These are phyloP conservation scores for Tinamus guttatus DNA, from an alignment of 2,113 vertebrate species.

Conservation along the genomic window DNA sequence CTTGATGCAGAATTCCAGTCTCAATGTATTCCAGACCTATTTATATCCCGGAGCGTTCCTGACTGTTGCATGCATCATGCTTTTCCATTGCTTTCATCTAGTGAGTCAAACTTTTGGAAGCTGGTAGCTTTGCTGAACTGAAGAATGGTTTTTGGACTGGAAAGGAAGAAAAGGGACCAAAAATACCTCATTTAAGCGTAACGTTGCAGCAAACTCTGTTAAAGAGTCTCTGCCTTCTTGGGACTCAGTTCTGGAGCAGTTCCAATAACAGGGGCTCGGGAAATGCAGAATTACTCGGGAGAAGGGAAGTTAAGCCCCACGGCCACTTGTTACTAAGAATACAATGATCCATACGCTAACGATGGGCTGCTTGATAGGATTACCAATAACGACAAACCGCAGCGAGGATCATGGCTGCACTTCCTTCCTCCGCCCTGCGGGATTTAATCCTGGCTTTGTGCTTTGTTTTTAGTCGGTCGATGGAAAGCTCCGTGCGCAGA, in stretches of 20 bases:
- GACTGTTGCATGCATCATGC: background rate
- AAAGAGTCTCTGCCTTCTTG: background rate
- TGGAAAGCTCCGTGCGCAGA: background rate
- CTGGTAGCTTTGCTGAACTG: background rate
- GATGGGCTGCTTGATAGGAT: conserved; percentile 62
- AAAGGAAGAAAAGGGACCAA: background rate
- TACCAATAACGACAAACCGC: conserved; percentile 33
- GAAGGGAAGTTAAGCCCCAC: background rate
- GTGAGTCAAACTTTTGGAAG: background rate
- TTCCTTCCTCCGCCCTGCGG: conserved; percentile 12
- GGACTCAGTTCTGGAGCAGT: background rate
- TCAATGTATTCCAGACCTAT: rapidly evolving
- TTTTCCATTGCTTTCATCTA: background rate
- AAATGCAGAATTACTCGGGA: background rate
- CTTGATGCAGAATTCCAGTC: background rate
- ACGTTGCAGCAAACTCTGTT: background rate
- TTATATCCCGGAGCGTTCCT: background rate
- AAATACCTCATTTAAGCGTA: rapidly evolving
- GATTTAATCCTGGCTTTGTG: background rate
- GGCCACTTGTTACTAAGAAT: conserved; percentile 61
- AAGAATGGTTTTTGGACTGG: background rate
- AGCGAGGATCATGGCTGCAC: conserved; percentile 16
- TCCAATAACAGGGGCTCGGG: background rate
- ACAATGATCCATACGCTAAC: background rate
- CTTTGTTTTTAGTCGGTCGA: background rate